phyloP scores from a whole-genome alignment of 2,113 vertebrate genomes.

The Dolichotis patagonum region DNA sequence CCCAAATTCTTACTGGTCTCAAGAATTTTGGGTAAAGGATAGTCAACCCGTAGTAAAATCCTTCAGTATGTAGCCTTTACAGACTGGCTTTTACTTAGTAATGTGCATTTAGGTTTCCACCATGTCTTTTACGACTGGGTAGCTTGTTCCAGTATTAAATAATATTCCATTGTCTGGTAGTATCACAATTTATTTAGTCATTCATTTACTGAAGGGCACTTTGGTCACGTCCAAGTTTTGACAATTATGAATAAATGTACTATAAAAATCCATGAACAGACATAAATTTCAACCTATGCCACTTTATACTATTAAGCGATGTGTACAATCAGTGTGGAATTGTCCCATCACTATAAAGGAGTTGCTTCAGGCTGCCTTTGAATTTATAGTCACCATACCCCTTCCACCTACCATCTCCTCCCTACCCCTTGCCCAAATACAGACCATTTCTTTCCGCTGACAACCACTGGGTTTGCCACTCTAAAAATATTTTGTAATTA shows the following conservation, averaged over 20 bases:
- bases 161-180: background rate
- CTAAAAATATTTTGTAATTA: background rate
- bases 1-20: background rate
- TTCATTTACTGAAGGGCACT: background rate
- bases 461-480: background rate
- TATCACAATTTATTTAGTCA: background rate
- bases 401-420: background rate
- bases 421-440: background rate
- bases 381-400: accelerated
- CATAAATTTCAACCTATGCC: background rate
- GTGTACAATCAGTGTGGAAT: background rate
- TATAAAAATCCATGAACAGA: background rate
- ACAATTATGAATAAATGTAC: background rate
- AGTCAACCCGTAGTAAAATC: background rate
- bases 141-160: background rate
- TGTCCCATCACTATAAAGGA: background rate
- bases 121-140: background rate
- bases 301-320: background rate
- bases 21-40: background rate
- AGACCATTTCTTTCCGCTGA: background rate
- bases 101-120: background rate
- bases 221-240: background rate
- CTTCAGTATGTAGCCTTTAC: background rate
- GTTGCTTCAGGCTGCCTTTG: background rate
- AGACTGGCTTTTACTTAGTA: background rate